Base-by-base conservation (phyloP, 2,113 vertebrate species). In the Myxocyprinus asiaticus region DNA sequence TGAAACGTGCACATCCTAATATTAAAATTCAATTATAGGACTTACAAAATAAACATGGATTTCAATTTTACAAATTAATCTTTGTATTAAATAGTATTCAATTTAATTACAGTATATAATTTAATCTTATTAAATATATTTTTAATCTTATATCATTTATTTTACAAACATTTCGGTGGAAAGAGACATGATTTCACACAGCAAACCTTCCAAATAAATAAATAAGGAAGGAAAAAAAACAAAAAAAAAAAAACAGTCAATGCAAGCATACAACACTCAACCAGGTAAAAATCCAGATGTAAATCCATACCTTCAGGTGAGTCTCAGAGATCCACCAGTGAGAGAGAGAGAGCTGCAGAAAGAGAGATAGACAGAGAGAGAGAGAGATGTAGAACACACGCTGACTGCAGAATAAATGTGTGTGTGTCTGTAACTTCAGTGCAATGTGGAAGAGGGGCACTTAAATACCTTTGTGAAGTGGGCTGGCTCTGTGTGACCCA, bases 401-500 rank as follows among this genome's bases (percentile, higher is more conserved):
- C 63, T 81, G 75, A 73, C 72, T 73, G 82, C 58, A 58, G 78
- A 58, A 81, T 50, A 76, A 74, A 56, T 68, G 70, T 56, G 56
- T 33, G 22, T 62, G 63, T 51, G 61, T 77, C 59, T 76, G 78
- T 67, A 81, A 84, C 68, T 84, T 84, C 75, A 63, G 67, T 79
- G 67, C 51, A 14, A 67, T 55, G 77, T 79, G 73, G 4, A 67
- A 66, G 51, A 56, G 77, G 67, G 3, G 76, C 22, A 53, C 76
- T 82, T 81, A 81, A 79, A 85, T 79, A 82, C 55, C 4, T 51
- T 58, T 72, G 42, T 67, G 76, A 7, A 82, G 80, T 81, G 82
- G 82, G 82, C 82, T 78, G 82, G 75, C 79, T 82, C 42, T 71
- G 59, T 69, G n/a, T 82, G 76, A 72, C 83, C 83, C 44, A 62